A percentile compares a stretch with the other conserved stretches of the same genome.
These are phyloP conservation scores for Caenorhabditis macrosperma DNA, from an alignment of 2,888 invertebrate genomes.

Conservation along the genomic window DNA sequence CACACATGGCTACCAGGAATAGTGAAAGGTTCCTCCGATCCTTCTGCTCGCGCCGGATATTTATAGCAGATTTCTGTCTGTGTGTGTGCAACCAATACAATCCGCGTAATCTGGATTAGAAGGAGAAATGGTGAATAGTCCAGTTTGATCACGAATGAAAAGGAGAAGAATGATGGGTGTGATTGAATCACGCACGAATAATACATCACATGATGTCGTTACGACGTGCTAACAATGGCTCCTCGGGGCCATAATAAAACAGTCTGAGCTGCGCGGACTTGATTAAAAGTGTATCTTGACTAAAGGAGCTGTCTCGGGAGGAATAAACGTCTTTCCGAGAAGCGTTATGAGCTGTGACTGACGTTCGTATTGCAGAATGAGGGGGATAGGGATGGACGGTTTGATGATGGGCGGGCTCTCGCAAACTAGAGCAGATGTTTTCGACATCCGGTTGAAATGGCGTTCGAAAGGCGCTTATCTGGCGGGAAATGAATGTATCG, in stretches of 20 bases:
- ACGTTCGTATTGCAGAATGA: background rate
- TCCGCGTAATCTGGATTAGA: constrained; percentile 22
- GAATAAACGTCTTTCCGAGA: background rate
- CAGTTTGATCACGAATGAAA: constrained; percentile 41
- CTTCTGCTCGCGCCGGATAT: background rate
- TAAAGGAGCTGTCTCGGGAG: too few species aligned
- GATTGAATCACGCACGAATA: constrained; percentile 21
- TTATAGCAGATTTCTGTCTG: background rate
- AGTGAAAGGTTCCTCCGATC: background rate
- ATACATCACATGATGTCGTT: constrained; percentile 24
- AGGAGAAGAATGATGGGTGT: background rate
- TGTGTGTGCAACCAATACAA: constrained; percentile 2
- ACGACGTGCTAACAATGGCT: constrained; percentile 26
- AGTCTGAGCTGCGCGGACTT: constrained; percentile 37
- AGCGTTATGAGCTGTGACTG: constrained; percentile 19
- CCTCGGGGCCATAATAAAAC: constrained; percentile 33
- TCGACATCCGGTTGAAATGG: background rate
- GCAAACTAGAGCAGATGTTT: background rate
- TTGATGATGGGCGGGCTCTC: background rate
- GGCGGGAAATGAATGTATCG: background rate
- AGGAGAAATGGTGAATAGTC: constrained; percentile 16
- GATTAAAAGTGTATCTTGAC: constrained; percentile 23
- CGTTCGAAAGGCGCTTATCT: background rate
- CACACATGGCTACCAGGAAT: too few species aligned
- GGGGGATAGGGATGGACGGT: constrained; percentile 21